These are phyloP conservation scores for Bathynomus jamesi DNA, from an alignment of 1,140 invertebrate species.

Conservation along the genomic window DNA sequence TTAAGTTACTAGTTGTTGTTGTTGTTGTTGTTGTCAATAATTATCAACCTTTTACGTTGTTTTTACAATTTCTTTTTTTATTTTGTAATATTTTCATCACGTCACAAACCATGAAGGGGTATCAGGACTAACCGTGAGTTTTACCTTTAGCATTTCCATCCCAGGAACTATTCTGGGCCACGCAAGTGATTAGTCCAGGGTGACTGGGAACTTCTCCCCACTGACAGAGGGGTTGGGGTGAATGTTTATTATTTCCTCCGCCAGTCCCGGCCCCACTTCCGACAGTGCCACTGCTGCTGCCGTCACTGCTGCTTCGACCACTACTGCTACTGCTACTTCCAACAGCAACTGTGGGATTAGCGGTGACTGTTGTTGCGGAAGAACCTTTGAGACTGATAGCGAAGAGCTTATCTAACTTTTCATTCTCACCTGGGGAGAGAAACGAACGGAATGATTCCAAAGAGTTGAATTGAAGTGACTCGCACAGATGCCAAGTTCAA, in stretches of 20 bases:
- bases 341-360: too few species aligned
- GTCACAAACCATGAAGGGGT: too few species aligned
- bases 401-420: constrained; percentile 29
- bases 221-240: constrained; percentile 80
- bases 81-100: too few species aligned
- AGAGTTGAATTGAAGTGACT: too few species aligned
- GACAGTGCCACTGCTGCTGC: constrained; percentile 40
- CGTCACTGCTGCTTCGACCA: constrained; percentile 28
- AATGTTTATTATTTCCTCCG: constrained; percentile 34
- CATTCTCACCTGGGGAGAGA: constrained; percentile 30
- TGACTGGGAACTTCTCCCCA: constrained; percentile 93
- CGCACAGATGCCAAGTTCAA: too few species aligned
- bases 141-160: neutral
- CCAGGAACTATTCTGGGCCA: constrained; percentile 64
- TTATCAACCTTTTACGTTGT: too few species aligned
- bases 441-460: neutral
- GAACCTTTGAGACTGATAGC: constrained; percentile 28
- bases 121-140: too few species aligned
- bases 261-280: constrained; percentile 45
- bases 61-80: too few species aligned
- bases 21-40: too few species aligned
- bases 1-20: too few species aligned
- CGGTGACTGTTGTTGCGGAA: too few species aligned
- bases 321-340: constrained; percentile 25
- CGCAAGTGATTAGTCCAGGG: constrained; percentile 84